Evolutionary conservation across 1,140 invertebrate genomes (phyloP).

Genomic region (Tigriopus japonicus): DNA sequence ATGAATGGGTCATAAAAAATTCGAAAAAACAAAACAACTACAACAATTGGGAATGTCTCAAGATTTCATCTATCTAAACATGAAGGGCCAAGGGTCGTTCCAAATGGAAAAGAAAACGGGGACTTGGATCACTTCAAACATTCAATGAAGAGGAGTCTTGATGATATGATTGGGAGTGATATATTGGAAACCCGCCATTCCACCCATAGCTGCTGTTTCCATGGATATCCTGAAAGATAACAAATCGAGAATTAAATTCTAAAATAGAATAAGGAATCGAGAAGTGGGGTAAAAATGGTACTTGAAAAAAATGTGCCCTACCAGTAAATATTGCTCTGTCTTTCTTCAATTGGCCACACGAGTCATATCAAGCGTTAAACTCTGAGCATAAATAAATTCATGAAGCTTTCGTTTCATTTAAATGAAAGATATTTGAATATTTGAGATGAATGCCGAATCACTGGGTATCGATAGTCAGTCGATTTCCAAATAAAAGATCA

Average conservation of each 20-base stretch:
- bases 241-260: not conserved
- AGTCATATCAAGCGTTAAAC: not conserved
- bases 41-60: too few species aligned
- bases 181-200: constrained; percentile 71
- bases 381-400: too few species aligned
- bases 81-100: too few species aligned
- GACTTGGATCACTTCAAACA: not conserved
- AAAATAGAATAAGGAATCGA: not conserved
- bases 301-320: not conserved
- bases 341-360: not conserved
- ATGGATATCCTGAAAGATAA: constrained; percentile 55
- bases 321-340: not conserved
- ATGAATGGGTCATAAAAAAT: too few species aligned
- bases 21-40: too few species aligned
- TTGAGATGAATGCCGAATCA: not conserved
- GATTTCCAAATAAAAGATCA: not conserved
- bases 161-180: constrained; percentile 77
- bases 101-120: too few species aligned
- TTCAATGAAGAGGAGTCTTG: constrained; percentile 70
- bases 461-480: not conserved
- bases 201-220: constrained; percentile 69
- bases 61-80: too few species aligned
- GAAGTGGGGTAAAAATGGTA: not conserved
- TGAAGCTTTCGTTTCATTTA: too few species aligned
- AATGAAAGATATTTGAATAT: too few species aligned